phyloP scores from a whole-genome alignment of 64 coral and sea anemone genomes.

The Montipora efflorescens region DNA sequence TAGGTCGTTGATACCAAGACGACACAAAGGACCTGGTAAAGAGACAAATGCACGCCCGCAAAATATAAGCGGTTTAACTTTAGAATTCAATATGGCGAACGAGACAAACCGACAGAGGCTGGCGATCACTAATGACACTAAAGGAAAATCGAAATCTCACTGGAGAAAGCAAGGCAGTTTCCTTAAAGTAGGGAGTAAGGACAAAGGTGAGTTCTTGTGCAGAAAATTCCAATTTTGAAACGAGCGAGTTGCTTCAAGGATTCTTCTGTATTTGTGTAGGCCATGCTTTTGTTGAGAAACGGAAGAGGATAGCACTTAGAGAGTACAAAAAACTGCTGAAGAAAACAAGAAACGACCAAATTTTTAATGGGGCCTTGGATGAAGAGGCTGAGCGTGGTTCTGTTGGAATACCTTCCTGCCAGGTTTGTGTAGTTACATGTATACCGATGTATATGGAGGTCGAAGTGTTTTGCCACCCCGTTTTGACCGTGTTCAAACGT shows the following conservation, averaged over 20 bases:
- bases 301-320: conserved; percentile 73
- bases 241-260: background rate
- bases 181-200: conserved; percentile 41
- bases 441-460: background rate
- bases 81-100: conserved; percentile 53
- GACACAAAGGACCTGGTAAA: background rate
- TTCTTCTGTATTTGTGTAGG: conserved; percentile 15
- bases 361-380: background rate
- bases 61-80: background rate
- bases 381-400: background rate
- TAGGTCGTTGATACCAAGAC: too few species aligned
- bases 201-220: conserved; percentile 27
- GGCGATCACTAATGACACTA: background rate
- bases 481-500: too few species aligned
- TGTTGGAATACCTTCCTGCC: background rate
- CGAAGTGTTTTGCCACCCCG: too few species aligned
- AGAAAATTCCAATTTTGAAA: background rate
- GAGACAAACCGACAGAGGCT: too few species aligned
- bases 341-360: conserved; percentile 67
- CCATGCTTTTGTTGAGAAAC: conserved; percentile 84
- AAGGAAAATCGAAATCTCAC: conserved; percentile 21
- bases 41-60: background rate
- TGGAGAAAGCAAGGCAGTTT: conserved; percentile 38
- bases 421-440: background rate
- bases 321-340: conserved; percentile 85